These are phyloP conservation scores for Gambusia holbrooki DNA, from an alignment of 2,113 vertebrate species.

Conservation along the genomic window DNA sequence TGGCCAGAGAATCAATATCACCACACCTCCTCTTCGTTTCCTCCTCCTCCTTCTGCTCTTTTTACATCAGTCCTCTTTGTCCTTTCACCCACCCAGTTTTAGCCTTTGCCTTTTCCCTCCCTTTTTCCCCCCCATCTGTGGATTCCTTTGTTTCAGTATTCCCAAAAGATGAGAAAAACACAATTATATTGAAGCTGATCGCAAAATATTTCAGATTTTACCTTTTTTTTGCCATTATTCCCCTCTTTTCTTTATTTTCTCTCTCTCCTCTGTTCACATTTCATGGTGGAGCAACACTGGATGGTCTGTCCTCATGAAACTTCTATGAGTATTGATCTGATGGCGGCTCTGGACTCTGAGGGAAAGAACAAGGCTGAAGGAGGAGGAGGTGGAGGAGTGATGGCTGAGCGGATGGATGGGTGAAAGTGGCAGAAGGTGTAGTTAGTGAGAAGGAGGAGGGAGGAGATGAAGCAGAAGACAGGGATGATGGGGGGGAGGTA, in stretches of 20 bases:
- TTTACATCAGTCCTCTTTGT: slow-evolving; percentile 44
- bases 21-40: slow-evolving; percentile 55
- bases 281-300: slow-evolving; percentile 86
- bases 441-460: slow-evolving; percentile 45
- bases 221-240: neutral
- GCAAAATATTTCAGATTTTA: neutral
- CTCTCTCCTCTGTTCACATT: slow-evolving; percentile 47
- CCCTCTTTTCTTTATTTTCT: neutral
- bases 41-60: slow-evolving; percentile 38
- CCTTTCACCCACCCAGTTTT: slow-evolving; percentile 41
- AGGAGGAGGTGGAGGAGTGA: slow-evolving; percentile 28
- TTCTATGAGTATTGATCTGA: slow-evolving; percentile 86
- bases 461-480: slow-evolving; percentile 25
- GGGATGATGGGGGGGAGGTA: slow-evolving; percentile 10
- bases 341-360: slow-evolving; percentile 53
- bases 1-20: slow-evolving; percentile 89
- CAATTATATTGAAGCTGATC: slow-evolving; percentile 19
- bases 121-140: slow-evolving; percentile 11
- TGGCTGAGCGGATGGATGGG: slow-evolving; percentile 50
- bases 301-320: slow-evolving; percentile 85
- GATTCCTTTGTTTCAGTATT: slow-evolving; percentile 26
- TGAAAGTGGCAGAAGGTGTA: slow-evolving; percentile 68
- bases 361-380: slow-evolving; percentile 40
- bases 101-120: slow-evolving; percentile 21
- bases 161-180: slow-evolving; percentile 25